These are phyloP conservation scores for Fragum whitleyi DNA, from an alignment of 2,888 invertebrate genomes.

Conservation along the genomic window DNA sequence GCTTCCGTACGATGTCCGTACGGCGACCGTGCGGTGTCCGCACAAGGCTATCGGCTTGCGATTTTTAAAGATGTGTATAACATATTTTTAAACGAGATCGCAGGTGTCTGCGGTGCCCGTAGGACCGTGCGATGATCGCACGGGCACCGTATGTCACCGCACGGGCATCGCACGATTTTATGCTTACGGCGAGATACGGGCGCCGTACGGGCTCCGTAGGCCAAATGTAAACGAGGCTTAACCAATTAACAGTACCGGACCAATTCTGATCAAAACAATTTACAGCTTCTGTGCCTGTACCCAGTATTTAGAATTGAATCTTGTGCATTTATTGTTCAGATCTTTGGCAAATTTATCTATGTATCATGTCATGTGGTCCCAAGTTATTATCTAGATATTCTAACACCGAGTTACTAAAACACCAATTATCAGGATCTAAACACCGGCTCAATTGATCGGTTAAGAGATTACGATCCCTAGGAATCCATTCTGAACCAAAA, in stretches of 20 bases:
- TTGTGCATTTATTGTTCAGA: constrained; percentile 26
- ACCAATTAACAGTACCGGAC: constrained; percentile 27
- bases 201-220: too few relatives aligned
- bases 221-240: too few relatives aligned
- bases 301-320: constrained; percentile 42
- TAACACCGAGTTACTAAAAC: not conserved
- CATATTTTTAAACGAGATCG: too few relatives aligned
- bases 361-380: constrained; percentile 30
- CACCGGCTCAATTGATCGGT: constrained; percentile 26
- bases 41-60: too few relatives aligned
- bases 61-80: too few relatives aligned
- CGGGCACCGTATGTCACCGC: too few relatives aligned
- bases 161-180: too few relatives aligned
- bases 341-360: constrained; percentile 28
- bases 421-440: constrained; percentile 25
- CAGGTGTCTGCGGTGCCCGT: too few relatives aligned
- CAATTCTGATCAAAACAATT: constrained; percentile 26
- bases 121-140: too few relatives aligned
- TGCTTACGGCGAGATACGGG: too few relatives aligned
- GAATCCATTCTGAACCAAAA: constrained; percentile 12
- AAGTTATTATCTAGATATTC: constrained; percentile 1
- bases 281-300: constrained; percentile 26
- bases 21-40: too few relatives aligned
- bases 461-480: not conserved
- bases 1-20: too few relatives aligned